These are phyloP conservation scores for Drosophila villosipedis DNA, from an alignment of 2,888 invertebrate species.

Conservation along the genomic window DNA sequence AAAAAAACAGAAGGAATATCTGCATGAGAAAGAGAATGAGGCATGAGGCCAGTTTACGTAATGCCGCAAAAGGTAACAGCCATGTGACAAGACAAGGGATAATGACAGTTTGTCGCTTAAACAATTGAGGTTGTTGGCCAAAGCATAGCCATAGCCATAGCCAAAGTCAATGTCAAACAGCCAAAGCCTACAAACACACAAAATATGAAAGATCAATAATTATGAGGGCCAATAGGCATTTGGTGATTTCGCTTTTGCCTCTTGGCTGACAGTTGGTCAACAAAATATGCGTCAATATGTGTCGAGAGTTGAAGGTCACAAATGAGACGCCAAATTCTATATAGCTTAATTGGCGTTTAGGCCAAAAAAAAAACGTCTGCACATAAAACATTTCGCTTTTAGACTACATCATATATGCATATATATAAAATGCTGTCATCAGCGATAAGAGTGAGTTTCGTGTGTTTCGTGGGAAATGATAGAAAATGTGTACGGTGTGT, in stretches of 20 bases:
- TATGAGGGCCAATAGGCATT: conserved; percentile 8
- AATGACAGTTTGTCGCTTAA: conserved; percentile 28
- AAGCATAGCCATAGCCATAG: conserved; percentile 1
- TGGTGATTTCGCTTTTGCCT: conserved; percentile 28
- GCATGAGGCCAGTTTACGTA: conserved; percentile 34
- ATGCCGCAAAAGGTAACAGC: conserved; percentile 26
- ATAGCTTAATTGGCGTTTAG: conserved; percentile 24
- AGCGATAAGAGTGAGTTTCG: conserved; percentile 38
- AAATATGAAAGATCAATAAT: conserved; percentile 67
- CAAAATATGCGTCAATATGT: conserved; percentile 16
- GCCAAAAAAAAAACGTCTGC: conserved; percentile 21
- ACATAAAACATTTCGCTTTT: conserved; percentile 12
- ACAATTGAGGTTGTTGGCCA: conserved; percentile 57
- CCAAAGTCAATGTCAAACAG: conserved; percentile 65
- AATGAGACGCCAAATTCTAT: conserved; percentile 10
- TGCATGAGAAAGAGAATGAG: neutral
- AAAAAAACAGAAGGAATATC: conserved; percentile 1
- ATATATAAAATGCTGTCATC: conserved; percentile 43
- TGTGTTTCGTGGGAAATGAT: conserved; percentile 14
- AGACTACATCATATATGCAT: neutral
- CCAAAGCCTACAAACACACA: conserved; percentile 31
- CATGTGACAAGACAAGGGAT: conserved; percentile 10
- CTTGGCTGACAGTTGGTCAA: conserved; percentile 20
- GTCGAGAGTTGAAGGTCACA: conserved; percentile 41
- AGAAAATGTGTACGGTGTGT: conserved; percentile 25